A percentile compares a stretch with the other conserved stretches of the same genome.
phyloP scores from a whole-genome alignment of 1,140 invertebrate species.

The Tenebrio molitor region DNA sequence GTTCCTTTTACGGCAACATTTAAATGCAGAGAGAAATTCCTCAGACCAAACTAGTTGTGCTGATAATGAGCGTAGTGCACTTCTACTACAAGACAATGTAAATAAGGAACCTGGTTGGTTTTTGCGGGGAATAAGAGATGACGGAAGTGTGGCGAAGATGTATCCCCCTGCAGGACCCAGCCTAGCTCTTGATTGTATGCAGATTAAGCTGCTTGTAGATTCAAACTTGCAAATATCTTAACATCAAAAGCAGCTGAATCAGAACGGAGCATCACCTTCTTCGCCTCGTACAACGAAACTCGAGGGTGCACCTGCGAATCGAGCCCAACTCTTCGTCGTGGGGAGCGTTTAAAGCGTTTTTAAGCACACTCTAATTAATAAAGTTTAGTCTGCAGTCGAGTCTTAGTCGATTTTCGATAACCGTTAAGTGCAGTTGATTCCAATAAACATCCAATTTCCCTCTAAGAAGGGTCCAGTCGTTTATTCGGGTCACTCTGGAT shows the following conservation, averaged over 20 bases:
- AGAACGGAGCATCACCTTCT: constrained; percentile 32
- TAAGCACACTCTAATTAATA: constrained; percentile 32
- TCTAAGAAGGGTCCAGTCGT: constrained; percentile 47
- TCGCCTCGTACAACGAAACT: constrained; percentile 1
- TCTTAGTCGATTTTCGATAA: constrained; percentile 42
- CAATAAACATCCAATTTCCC: constrained; percentile 50
- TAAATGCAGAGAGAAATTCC: constrained; percentile 1
- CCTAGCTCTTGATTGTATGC: constrained; percentile 33
- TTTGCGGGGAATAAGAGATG: background rate
- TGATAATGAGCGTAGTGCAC: too few relatives aligned
- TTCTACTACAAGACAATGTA: too few relatives aligned
- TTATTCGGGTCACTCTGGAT: constrained; percentile 47
- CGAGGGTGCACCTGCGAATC: constrained; percentile 14
- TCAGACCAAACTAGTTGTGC: background rate
- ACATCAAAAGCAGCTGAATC: constrained; percentile 40
- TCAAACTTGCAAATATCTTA: constrained; percentile 39
- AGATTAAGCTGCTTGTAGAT: constrained; percentile 34
- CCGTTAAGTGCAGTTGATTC: constrained; percentile 47
- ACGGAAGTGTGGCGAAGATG: constrained; percentile 18
- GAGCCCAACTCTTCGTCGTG: constrained; percentile 5
- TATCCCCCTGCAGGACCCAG: constrained; percentile 11
- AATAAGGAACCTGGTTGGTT: constrained; percentile 3
- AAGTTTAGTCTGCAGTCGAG: constrained; percentile 27
- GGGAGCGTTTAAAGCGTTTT: constrained; percentile 28
- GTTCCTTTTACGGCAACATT: background rate